Percentiles rank a stretch among this genome's conserved stretches.
Evolutionary conservation across 1,140 invertebrate genomes (phyloP).

Genomic region (Physella acuta): DNA sequence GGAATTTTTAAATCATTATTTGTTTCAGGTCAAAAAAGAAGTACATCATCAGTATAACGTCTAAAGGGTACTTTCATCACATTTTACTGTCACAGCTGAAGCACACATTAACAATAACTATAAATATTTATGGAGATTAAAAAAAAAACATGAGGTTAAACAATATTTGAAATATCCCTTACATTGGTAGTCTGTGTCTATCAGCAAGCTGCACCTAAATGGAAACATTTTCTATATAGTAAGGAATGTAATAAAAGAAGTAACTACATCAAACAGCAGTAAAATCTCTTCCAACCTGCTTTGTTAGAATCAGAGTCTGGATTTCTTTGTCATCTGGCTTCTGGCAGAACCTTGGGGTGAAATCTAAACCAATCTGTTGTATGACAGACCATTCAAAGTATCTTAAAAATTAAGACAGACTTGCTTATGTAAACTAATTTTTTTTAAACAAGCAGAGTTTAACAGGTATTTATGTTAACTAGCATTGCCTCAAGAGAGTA

Average conservation of each 20-base stretch:
- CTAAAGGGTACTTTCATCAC: too few species aligned
- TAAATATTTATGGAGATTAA: too few species aligned
- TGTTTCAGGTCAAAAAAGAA: not conserved
- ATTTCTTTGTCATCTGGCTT: constrained; percentile 1
- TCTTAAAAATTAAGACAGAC: not conserved
- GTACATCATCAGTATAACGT: too few species aligned
- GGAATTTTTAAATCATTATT: not conserved
- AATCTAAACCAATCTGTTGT: constrained; percentile 17
- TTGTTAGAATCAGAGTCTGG: constrained; percentile 10
- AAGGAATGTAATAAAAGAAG: not conserved
- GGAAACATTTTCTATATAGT: not conserved
- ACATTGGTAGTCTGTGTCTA: constrained; percentile 1
- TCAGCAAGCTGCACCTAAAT: constrained; percentile 6
- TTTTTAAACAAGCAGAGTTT: too few species aligned
- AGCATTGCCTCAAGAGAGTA: too few species aligned
- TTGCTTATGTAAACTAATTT: too few species aligned
- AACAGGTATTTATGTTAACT: too few species aligned
- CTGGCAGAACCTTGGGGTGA: constrained; percentile 10
- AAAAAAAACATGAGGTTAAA: not conserved
- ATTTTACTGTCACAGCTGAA: too few species aligned
- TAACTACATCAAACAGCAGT: not conserved
- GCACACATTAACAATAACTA: too few species aligned
- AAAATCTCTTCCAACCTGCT: not conserved
- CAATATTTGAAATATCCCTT: not conserved
- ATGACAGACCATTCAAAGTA: too few species aligned